Base-by-base conservation (phyloP, 37 sponge, comb jelly and placozoan species). In the Axinella damicornis region DNA sequence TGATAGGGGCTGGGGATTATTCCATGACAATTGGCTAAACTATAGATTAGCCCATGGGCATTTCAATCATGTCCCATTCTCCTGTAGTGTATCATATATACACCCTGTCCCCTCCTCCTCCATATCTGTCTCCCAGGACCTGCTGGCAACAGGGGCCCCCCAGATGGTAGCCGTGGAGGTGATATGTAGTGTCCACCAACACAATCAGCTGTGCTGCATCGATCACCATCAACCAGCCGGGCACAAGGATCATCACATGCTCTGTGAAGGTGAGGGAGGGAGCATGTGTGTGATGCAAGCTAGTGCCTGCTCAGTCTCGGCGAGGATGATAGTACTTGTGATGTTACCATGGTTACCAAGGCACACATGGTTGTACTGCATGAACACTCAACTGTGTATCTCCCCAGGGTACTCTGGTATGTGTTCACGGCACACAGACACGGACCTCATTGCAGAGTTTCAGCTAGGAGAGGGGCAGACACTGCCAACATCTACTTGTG, bases 391-490 rank as follows among this genome's bases (percentile, higher is more conserved):
- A n/a, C n/a, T n/a, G n/a, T n/a, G n/a, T 53, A 0, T 70, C 32
- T 35, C 13, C 65, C 33, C 69, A 97, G 93, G 99, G 99, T 5
- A 98, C 99, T 19, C 89, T 98, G 30, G 90, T 98, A 9, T 69
- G 99, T 27, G 85, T 98, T 13, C 89, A 93, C 52, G 81, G 85
- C 78, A 89, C 91, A 66, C 39, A 65, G 46, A 86, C 89, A 75
- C 86, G 53, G 78, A 89, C 38, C 73, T 84, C 53, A 53, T 94
- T 35, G 92, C 83, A 21, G 99, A 98, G 90, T 84, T 98, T n/a
- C n/a, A n/a, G n/a, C n/a, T n/a, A 76, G 99, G 25, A 60, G 99
- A 52, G 99, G 99, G 33, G 77, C 93, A 12, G 99, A 98, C 83
- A 82, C 84, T 28, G 99, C 99, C 24, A 85, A 80, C 53, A 92